Evolutionary conservation across 2,888 invertebrate genomes (phyloP), one percentile per base, ranked within the genome.

Genomic region (Volucella inflata): DNA sequence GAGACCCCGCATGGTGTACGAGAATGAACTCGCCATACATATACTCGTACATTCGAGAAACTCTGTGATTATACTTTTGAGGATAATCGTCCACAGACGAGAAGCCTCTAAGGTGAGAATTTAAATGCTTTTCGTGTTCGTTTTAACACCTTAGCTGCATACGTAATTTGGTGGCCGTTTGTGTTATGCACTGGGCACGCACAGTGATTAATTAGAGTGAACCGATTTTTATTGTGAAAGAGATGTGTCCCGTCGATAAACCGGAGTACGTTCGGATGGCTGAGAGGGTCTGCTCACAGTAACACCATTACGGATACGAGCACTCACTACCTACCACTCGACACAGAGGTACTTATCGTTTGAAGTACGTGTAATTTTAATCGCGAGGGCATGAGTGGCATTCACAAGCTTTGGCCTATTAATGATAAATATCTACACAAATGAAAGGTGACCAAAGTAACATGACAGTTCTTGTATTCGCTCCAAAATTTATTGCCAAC

Each of bases 81-180:
- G 75, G 76, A 71, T 76, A 57, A 80, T 80, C 57, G 62, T 51
- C 42, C 2, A 30, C 16, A 46, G 53, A 46, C 38, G 17, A 36
- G 55, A 65, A 17, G 60, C 44, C 16, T 53, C 42, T 51, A 51
- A 85, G 85, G 85, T 85, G 85, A 85, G 80, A 85, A 85, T 85
- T 85, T 85, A 85, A 85, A 85, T 85, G 85, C 85, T 85, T 85
- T 76, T 57, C 67, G 85, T 85, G 80, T 85, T 80, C 80, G 60
- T 72, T 85, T 85, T 85, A 85, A 85, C 80, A 85, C 85, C 76
- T 85, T 72, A 40, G 76, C 17, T 76, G 85, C 85, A 85, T 85
- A 85, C 85, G 71, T 80, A 85, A 85, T 85, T 80, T 72, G 76
- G 67, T 85, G 80, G 62, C 76, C 46, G 46, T 65, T 72, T 71